These are phyloP conservation scores for Nymphalis io DNA, from an alignment of 1,140 invertebrate species.

Conservation along the genomic window DNA sequence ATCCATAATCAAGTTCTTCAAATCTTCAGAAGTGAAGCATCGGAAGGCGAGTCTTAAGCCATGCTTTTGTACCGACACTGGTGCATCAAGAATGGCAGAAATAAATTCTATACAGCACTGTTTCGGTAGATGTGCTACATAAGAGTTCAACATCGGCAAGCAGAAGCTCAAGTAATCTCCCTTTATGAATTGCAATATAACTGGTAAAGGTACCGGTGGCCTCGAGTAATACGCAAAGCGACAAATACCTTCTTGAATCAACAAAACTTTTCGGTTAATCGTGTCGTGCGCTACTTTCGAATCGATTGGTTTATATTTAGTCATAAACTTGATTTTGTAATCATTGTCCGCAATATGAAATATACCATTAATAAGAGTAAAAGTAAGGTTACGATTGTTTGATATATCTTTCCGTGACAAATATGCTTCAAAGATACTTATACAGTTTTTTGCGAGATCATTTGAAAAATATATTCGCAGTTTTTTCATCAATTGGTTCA, in stretches of 20 bases:
- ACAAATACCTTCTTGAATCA: conserved; percentile 57
- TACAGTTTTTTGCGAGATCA: conserved; percentile 42
- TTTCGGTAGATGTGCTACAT: conserved; percentile 48
- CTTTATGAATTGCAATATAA: conserved; percentile 50
- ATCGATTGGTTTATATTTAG: conserved; percentile 51
- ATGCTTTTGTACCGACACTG: conserved; percentile 63
- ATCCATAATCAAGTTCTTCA: conserved; percentile 45
- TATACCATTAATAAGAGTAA: conserved; percentile 32
- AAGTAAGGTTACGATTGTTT: neutral
- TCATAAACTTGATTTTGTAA: conserved; percentile 49
- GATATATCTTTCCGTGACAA: neutral
- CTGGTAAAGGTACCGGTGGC: conserved; percentile 52
- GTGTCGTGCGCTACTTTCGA: conserved; percentile 50
- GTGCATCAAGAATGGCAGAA: conserved; percentile 47
- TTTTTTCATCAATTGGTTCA: conserved; percentile 47
- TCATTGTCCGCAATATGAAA: conserved; percentile 52
- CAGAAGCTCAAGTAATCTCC: conserved; percentile 60
- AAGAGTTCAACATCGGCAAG: conserved; percentile 56
- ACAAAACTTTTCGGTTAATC: conserved; percentile 42
- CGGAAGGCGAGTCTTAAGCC: conserved; percentile 58
- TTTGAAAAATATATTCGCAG: conserved; percentile 60
- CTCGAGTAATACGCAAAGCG: conserved; percentile 50
- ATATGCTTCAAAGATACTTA: neutral
- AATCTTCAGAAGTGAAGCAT: conserved; percentile 46
- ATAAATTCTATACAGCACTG: conserved; percentile 50